Evolutionary conservation across 2,797 vertebrate genomes (phyloP).

Genomic region (Lepilemur ruficaudatus): DNA sequence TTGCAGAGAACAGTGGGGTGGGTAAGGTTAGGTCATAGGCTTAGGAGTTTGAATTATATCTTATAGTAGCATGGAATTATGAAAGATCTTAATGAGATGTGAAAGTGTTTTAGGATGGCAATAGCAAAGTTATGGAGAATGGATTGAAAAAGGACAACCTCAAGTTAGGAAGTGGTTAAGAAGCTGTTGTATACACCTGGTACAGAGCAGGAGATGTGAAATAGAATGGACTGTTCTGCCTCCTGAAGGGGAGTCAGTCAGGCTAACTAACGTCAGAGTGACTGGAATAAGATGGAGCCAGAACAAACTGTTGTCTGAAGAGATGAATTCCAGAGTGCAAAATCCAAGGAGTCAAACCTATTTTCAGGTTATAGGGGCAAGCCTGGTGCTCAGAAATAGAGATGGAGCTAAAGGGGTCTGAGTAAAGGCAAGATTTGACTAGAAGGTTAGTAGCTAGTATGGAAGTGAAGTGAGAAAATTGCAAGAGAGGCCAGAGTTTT

Average conservation of each 20-base stretch:
- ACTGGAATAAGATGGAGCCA: background rate
- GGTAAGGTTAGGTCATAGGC: background rate
- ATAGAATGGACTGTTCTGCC: background rate
- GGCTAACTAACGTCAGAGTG: background rate
- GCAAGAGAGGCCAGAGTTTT: background rate
- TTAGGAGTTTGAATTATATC: background rate
- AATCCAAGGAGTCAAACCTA: background rate
- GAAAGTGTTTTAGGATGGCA: conserved; percentile 21
- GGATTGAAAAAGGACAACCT: background rate
- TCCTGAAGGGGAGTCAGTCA: background rate
- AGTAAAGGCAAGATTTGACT: background rate
- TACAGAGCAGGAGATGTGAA: background rate
- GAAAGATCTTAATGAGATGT: background rate
- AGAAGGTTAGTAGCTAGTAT: background rate
- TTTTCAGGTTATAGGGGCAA: background rate
- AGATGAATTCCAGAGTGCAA: background rate
- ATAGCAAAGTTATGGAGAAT: background rate
- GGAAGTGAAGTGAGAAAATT: background rate
- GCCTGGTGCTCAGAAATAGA: background rate
- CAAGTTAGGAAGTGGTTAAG: background rate
- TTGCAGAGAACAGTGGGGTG: background rate
- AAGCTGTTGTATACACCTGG: background rate
- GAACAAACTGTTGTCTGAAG: background rate
- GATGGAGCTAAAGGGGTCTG: background rate
- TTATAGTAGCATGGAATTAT: background rate